These are phyloP conservation scores for Teleogryllus occipitalis DNA, from an alignment of 1,140 invertebrate species.

Conservation along the genomic window DNA sequence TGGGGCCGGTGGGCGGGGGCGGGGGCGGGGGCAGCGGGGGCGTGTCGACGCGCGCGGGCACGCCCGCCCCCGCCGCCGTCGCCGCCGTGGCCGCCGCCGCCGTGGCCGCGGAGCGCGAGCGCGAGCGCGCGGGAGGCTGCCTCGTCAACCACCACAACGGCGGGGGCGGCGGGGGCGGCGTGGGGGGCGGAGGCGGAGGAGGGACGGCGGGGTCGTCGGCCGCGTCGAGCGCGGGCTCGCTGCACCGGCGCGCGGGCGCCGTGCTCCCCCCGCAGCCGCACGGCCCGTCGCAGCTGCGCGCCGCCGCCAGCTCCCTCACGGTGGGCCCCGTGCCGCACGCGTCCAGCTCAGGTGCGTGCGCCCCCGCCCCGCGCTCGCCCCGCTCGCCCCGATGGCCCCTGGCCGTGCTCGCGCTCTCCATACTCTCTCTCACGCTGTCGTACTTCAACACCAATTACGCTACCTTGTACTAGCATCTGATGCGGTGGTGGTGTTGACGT, in stretches of 20 bases:
- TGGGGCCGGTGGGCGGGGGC: slow-evolving; percentile 33
- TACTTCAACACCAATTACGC: no score
- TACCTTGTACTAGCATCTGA: no score
- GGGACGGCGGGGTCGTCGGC: slow-evolving; percentile 10
- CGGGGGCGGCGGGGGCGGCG: slow-evolving; percentile 31
- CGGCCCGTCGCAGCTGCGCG: slow-evolving; percentile 17
- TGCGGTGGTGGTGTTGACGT: no score
- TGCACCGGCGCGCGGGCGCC: slow-evolving; percentile 37
- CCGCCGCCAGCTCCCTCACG: slow-evolving; percentile 27
- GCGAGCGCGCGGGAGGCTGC: slow-evolving; percentile 26
- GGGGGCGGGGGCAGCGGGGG: slow-evolving; percentile 9
- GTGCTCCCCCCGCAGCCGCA: slow-evolving; percentile 19
- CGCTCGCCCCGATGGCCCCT: no score
- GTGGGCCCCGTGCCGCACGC: slow-evolving; percentile 32
- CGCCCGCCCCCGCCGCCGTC: slow-evolving; percentile 16
- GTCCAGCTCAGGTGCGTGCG: slow-evolving; percentile 36
- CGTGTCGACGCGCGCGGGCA: slow-evolving; percentile 15
- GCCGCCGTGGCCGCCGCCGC: slow-evolving; percentile 31
- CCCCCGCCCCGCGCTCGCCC: neutral
- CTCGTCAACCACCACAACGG: slow-evolving; percentile 21
- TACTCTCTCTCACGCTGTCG: neutral
- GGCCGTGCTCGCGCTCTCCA: neutral
- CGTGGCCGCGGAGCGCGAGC: slow-evolving; percentile 37
- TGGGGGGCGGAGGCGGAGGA: slow-evolving; percentile 20
- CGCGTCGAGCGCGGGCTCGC: slow-evolving; percentile 15